These are phyloP conservation scores for Anastatus disparis DNA, from an alignment of 1,140 invertebrate species.

Conservation along the genomic window DNA sequence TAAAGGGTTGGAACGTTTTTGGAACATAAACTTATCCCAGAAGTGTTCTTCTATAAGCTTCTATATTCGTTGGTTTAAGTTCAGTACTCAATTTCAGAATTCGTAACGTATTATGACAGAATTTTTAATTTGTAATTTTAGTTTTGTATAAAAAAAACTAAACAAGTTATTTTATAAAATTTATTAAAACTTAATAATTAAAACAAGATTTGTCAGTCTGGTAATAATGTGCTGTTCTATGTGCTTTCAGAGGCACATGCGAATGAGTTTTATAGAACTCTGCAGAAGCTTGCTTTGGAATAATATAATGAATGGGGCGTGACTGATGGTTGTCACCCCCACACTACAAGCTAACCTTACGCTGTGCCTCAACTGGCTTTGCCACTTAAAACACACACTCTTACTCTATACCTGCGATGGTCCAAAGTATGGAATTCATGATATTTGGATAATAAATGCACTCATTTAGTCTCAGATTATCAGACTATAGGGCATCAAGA, in stretches of 20 bases:
- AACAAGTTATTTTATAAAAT: too few species aligned
- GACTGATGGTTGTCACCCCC: conserved; percentile 60
- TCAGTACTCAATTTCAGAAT: too few species aligned
- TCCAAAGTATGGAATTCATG: conserved; percentile 66
- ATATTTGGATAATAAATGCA: conserved; percentile 54
- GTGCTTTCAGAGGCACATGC: conserved; percentile 69
- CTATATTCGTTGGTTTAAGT: too few species aligned
- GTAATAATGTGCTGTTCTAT: conserved; percentile 68
- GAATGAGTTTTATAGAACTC: conserved; percentile 66
- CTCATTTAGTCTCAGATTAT: conserved; percentile 43
- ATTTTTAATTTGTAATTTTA: too few species aligned
- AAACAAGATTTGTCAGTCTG: conserved; percentile 66
- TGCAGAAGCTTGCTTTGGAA: conserved; percentile 64
- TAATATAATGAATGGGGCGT: conserved; percentile 60
- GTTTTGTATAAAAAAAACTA: too few species aligned
- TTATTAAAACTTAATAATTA: neutral
- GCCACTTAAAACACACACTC: conserved; percentile 65
- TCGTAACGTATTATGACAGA: too few species aligned
- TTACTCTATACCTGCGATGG: conserved; percentile 65
- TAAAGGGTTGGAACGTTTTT: too few species aligned
- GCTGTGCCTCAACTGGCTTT: conserved; percentile 65
- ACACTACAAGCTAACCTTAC: conserved; percentile 60
- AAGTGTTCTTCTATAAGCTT: too few species aligned
- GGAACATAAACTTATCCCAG: too few species aligned
- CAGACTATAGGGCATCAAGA: conserved; percentile 51